Conservation (phyloP, 2,113 vertebrate species). For the Sturnus vulgaris region DNA sequence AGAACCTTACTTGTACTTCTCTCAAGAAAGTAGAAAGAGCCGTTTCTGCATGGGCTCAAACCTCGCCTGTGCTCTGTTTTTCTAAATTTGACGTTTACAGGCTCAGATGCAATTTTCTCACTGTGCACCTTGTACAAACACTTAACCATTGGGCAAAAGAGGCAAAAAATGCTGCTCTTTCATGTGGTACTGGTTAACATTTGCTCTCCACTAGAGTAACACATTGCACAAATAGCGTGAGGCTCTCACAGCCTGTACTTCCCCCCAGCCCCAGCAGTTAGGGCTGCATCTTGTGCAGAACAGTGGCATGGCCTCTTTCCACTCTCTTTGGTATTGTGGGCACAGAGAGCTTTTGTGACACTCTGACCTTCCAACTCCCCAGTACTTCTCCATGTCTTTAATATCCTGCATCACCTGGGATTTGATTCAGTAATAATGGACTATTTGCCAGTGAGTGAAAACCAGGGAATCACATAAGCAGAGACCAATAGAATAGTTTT, state of each 20-base stretch:
- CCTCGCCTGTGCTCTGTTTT: background rate
- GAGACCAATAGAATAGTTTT: background rate
- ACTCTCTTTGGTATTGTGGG: background rate
- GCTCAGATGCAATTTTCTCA: background rate
- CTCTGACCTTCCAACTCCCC: background rate
- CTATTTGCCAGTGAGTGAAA: background rate
- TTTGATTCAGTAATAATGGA: background rate
- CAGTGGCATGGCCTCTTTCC: fast-evolving
- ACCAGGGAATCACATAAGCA: background rate
- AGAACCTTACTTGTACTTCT: background rate
- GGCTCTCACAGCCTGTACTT: background rate
- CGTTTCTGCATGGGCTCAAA: background rate
- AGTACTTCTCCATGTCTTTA: fast-evolving
- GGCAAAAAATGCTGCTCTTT: background rate
- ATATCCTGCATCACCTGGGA: background rate
- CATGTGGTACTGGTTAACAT: background rate
- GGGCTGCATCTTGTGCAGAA: background rate
- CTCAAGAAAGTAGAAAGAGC: background rate
- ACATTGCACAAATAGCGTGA: background rate
- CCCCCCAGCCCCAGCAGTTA: background rate
- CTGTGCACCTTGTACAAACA: background rate
- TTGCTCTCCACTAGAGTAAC: background rate
- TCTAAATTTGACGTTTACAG: background rate
- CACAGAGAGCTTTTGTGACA: background rate
- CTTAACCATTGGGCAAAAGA: background rate